These are phyloP conservation scores for Entomobrya multifasciata DNA, from an alignment of 2,888 invertebrate species.

Conservation along the genomic window DNA sequence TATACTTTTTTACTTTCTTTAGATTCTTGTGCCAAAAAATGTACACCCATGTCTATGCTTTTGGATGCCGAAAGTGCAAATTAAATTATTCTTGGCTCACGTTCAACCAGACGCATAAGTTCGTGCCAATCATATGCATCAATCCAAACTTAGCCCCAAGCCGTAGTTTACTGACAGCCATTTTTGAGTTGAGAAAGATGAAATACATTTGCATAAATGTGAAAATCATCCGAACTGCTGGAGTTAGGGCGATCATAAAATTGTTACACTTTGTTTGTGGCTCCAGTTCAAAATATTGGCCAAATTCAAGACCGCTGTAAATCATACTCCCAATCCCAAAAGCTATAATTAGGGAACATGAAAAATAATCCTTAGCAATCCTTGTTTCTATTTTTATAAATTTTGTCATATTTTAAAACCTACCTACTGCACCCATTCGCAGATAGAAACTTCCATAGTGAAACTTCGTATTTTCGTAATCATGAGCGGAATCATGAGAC, in stretches of 20 bases:
- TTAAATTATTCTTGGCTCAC: conserved; percentile 83
- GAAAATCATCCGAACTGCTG: conserved; percentile 95
- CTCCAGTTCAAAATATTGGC: conserved; percentile 96
- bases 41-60: neutral
- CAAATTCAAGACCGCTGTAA: conserved; percentile 96
- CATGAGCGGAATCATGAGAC: conserved; percentile 42
- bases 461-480: conserved; percentile 38
- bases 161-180: conserved; percentile 77
- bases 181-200: conserved; percentile 91
- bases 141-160: conserved; percentile 94
- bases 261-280: conserved; percentile 95
- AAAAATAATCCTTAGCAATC: neutral
- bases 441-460: conserved; percentile 79
- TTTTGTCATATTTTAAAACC: no score
- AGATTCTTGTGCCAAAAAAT: conserved; percentile 13
- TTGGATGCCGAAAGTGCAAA: conserved; percentile 8
- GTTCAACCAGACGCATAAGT: conserved; percentile 97
- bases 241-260: conserved; percentile 92
- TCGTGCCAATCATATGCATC: conserved; percentile 99
- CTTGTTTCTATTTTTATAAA: no score
- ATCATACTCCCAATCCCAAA: conserved; percentile 99
- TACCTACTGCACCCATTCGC: conserved; percentile 82
- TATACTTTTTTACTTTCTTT: neutral
- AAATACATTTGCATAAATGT: conserved; percentile 99
- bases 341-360: conserved; percentile 84